Base-by-base conservation (phyloP, 35 echinoderm and acorn worm genomes). In the Lytechinus variegatus region DNA sequence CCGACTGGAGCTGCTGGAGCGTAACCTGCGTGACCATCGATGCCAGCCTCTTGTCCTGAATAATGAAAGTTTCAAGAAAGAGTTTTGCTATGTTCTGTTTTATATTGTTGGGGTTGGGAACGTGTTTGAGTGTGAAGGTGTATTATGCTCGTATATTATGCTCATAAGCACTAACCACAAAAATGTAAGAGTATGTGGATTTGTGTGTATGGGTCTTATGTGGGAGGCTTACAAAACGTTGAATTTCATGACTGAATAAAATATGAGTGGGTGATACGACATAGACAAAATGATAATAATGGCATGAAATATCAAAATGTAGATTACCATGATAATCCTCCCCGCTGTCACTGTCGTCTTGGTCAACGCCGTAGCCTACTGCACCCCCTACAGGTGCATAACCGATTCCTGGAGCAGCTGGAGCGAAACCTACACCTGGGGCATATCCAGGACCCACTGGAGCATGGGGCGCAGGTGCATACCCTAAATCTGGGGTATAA, bases 261-360 rank as follows among this genome's bases (percentile, higher is more conserved):
- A 24, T 0, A 79, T 79, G 16, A 79, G 21, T 24, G 19, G n/a
- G 7, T n/a, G 1, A 79, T 24, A 79, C 19, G 24, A 24, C 19
- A 79, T 24, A 71, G 12, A 71, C 33, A 44, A 44, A 44, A 1
- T 44, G 33, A 1, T 44, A 44, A 44, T 44, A 44, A 44, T 44
- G 2, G 33, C 33, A 44, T 44, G 33, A 44, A 44, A 44, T 44
- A 44, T 44, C 33, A 44, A 44, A 71, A 24, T 24, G 66, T 0
- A 79, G 24, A 79, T 79, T 79, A 79, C 66, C 66, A 79, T 79
- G 66, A 79, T 79, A 79, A 79, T 79, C 16, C 66, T 79, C 66
- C 14, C 66, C 66, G n/a, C 66, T 79, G n/a, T 79, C 66, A 44
- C 88, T 90, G 88, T 90, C 88, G 52, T 90, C 88, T 13, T 33